These are phyloP conservation scores for Gobiocypris rarus DNA, from an alignment of 2,113 vertebrate species.

Conservation along the genomic window DNA sequence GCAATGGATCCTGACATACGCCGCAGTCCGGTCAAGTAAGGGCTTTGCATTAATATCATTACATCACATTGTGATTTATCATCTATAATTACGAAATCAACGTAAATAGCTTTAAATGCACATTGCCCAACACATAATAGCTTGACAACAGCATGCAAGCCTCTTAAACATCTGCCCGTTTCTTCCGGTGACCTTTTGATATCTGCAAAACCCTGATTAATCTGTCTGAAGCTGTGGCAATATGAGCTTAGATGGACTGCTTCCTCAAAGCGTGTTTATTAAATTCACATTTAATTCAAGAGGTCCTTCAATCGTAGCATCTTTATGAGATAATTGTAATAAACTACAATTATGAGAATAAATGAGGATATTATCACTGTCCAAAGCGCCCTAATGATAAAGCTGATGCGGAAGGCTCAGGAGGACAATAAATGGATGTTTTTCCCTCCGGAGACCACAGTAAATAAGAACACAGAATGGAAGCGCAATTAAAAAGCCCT, in stretches of 20 bases:
- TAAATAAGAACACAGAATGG: constrained; percentile 56
- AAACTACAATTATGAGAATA: constrained; percentile 58
- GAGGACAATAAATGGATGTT: constrained; percentile 49
- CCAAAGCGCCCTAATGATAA: constrained; percentile 40
- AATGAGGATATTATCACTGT: constrained; percentile 58
- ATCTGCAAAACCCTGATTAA: constrained; percentile 15
- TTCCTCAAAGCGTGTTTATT: constrained; percentile 24
- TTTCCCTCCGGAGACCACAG: constrained; percentile 47
- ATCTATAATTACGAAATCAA: not conserved
- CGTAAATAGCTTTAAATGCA: not conserved
- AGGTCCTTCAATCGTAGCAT: constrained; percentile 33
- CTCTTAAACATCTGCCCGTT: not conserved
- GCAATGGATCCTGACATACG: constrained; percentile 87
- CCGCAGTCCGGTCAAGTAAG: constrained; percentile 88
- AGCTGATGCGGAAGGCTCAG: constrained; percentile 39
- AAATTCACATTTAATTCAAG: constrained; percentile 51
- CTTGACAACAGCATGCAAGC: not conserved
- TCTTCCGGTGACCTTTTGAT: constrained; percentile 32
- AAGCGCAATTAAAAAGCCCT: constrained; percentile 59
- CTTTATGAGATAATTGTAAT: constrained; percentile 57
- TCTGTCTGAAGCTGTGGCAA: not conserved
- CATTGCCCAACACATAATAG: not conserved
- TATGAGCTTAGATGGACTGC: constrained; percentile 15
- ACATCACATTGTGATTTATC: not conserved
- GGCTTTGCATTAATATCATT: not conserved